Percentiles rank a stretch among this genome's conserved stretches.
Evolutionary conservation across 2,113 vertebrate species (phyloP).

Genomic region (Vulpes ferrilata): DNA sequence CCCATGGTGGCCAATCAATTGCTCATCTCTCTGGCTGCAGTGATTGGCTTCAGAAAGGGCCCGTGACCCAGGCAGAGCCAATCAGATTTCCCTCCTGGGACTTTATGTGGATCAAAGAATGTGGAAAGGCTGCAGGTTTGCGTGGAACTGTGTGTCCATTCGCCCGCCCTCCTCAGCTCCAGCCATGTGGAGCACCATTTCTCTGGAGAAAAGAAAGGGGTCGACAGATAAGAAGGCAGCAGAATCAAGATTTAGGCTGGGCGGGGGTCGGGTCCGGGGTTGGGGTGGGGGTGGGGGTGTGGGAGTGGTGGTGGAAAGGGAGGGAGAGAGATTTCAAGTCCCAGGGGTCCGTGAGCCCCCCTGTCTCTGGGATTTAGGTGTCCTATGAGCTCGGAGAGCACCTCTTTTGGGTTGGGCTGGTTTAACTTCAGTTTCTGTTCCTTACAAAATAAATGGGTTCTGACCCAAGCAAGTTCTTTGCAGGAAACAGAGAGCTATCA

Average conservation of each 20-base stretch:
- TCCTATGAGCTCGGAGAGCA: not conserved
- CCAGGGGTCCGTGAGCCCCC: too few species aligned
- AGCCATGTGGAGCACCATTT: not conserved
- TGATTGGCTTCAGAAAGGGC: not conserved
- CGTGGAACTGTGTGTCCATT: not conserved
- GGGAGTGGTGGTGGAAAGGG: not conserved
- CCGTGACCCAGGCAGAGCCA: not conserved
- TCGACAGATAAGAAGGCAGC: not conserved
- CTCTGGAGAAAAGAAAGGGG: not conserved
- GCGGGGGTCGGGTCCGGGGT: not conserved
- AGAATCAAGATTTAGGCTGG: not conserved
- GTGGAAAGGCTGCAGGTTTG: not conserved
- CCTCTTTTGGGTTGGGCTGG: not conserved
- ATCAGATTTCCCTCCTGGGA: not conserved
- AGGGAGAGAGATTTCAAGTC: not conserved
- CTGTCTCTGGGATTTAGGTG: not conserved
- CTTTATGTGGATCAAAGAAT: not conserved
- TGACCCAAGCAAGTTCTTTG: not conserved
- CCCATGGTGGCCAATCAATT: not conserved
- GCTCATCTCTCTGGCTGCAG: not conserved
- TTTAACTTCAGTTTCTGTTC: not conserved
- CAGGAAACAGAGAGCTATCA: not conserved
- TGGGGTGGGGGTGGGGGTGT: too few species aligned
- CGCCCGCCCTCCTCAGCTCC: not conserved
- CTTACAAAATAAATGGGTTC: not conserved